phyloP scores from a whole-genome alignment of 2,888 invertebrate species.

The Eilema griseolum region DNA sequence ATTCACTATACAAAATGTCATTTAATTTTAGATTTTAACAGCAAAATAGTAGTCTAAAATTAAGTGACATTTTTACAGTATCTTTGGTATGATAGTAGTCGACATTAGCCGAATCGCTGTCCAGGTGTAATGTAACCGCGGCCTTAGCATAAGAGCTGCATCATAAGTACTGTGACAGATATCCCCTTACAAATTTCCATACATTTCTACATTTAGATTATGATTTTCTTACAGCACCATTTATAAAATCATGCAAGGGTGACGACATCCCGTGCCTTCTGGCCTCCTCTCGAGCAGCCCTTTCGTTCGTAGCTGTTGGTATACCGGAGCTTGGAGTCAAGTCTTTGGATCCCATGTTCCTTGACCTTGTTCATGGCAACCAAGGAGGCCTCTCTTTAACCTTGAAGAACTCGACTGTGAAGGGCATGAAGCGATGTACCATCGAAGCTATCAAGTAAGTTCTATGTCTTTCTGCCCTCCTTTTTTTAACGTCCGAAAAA shows the following conservation, averaged over 20 bases:
- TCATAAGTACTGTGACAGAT: too few relatives aligned
- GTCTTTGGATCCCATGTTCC: constrained; percentile 70
- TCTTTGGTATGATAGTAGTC: too few relatives aligned
- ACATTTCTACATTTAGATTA: neutral
- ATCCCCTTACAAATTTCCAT: neutral
- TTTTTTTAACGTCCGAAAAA: too few relatives aligned
- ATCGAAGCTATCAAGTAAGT: constrained; percentile 75
- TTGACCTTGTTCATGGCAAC: constrained; percentile 66
- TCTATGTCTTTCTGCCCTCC: neutral
- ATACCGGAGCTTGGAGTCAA: constrained; percentile 69
- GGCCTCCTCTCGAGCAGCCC: constrained; percentile 64
- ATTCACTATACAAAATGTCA: too few relatives aligned
- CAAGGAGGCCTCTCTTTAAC: constrained; percentile 65
- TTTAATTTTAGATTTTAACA: too few relatives aligned
- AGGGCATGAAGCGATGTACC: constrained; percentile 71
- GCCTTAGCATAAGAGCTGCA: too few relatives aligned
- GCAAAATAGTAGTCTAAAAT: too few relatives aligned
- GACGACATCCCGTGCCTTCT: constrained; percentile 66
- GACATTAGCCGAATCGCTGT: too few relatives aligned
- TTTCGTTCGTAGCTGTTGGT: constrained; percentile 67
- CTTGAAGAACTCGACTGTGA: constrained; percentile 68
- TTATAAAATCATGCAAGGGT: constrained; percentile 71
- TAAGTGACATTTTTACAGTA: too few relatives aligned
- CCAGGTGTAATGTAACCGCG: too few relatives aligned
- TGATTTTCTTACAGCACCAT: constrained; percentile 63